Base-by-base conservation (phyloP, 2,797 vertebrate species). In the Geotria australis region DNA sequence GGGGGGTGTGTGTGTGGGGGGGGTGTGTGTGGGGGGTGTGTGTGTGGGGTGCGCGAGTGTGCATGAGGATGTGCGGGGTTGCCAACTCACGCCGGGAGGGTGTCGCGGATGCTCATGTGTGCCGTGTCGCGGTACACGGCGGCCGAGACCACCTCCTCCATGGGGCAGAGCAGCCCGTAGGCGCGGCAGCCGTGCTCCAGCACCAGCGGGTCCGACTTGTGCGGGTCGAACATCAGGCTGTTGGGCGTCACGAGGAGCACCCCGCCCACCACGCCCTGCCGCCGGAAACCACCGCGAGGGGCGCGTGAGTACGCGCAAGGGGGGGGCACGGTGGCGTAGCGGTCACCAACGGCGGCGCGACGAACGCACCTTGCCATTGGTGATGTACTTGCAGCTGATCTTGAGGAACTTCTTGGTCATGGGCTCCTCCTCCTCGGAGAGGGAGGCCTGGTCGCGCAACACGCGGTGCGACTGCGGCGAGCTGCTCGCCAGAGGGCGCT, bases 171-270 rank as follows among this genome's bases (percentile, higher is more conserved):
- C 53, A 96, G 81, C 48, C 91, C 91, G 5, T 96, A 99, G 62
- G 95, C 89, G 70, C 96, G 89, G 61, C 89, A 96, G 57, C 91
- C 91, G 14, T 94, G 80, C 68, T 99, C 91, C 58, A 96, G 95
- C 53, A 99, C 88, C 69, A 99, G 68, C 5, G 91, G 86, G 70
- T 99, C 88, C 0, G 89, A 95, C 63, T 99, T 99, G 68, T 96
- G 86, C 6, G 91, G 91, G 70, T 99, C 91, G 60, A 99, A 99
- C 89, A 99, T 96, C 68, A 99, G 89, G 69, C 89, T 99, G 71
- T 99, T 99, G 56, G 91, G 91, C 1, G 91, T 99, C 62, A 99
- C 85, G n/a, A 99, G 88, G 75, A 99, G 80, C 61, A 99, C 88
- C 2, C 91, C 91, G 13, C 88, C 89, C 9, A 99, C 91, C 5